These are phyloP conservation scores for Dermatemys mawii DNA, from an alignment of 2,113 vertebrate species.

Conservation along the genomic window DNA sequence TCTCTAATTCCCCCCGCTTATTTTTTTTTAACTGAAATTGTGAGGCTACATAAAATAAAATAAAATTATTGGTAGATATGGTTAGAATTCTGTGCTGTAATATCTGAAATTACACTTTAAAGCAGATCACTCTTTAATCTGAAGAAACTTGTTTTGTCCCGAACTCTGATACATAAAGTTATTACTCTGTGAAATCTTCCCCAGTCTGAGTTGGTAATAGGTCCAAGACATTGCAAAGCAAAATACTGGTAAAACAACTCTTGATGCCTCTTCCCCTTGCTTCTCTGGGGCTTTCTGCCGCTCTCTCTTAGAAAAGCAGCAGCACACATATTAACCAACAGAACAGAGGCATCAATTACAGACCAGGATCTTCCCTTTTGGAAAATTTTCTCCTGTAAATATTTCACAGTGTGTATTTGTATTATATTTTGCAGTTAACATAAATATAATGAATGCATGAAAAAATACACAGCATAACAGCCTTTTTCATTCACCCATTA, in stretches of 20 bases:
- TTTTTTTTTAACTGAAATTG: constrained; percentile 54
- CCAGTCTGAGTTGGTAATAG: neutral
- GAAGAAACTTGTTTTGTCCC: constrained; percentile 21
- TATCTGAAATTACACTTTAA: neutral
- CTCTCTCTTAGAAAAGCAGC: neutral
- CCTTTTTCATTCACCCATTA: neutral
- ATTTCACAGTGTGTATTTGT: neutral
- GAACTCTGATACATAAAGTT: neutral
- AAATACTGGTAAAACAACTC: neutral
- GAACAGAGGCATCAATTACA: neutral
- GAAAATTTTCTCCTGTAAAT: neutral
- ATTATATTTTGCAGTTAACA: neutral
- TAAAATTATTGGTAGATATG: constrained; percentile 62
- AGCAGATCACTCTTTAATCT: constrained; percentile 36
- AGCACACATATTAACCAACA: neutral
- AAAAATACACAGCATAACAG: neutral
- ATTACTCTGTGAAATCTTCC: neutral
- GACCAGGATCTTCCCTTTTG: neutral
- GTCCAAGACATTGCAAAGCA: neutral
- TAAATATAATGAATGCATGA: neutral
- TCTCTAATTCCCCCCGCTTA: neutral
- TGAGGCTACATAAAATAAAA: constrained; percentile 70
- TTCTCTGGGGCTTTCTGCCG: constrained; percentile 8
- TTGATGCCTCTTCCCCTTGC: neutral
- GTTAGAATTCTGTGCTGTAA: constrained; percentile 44